phyloP scores from a whole-genome alignment of 2,888 invertebrate species.

The Plusia festucae region DNA sequence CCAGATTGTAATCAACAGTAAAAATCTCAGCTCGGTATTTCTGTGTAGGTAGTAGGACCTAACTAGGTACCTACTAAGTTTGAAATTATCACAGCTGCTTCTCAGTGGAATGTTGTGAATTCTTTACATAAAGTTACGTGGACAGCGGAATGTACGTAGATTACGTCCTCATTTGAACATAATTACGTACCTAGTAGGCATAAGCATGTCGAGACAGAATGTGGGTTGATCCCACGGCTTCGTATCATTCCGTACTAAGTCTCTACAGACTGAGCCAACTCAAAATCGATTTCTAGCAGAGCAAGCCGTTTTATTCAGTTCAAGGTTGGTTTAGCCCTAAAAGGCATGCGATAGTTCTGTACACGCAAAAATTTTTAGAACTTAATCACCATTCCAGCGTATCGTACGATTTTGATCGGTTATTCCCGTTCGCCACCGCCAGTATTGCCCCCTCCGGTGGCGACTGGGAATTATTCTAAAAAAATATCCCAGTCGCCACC shows the following conservation, averaged over 20 bases:
- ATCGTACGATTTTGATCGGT: conserved; percentile 17
- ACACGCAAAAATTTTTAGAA: conserved; percentile 39
- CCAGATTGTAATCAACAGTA: conserved; percentile 35
- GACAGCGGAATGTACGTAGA: conserved; percentile 29
- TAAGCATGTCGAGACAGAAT: conserved; percentile 29
- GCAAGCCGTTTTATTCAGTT: conserved; percentile 54
- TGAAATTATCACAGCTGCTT: conserved; percentile 4
- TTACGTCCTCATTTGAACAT: conserved; percentile 30
- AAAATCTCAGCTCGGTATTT: conserved; percentile 31
- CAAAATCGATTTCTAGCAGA: conserved; percentile 64
- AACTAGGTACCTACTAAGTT: no score
- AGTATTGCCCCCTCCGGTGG: no score
- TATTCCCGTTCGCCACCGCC: no score
- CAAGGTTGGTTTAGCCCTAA: conserved; percentile 59
- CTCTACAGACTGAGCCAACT: conserved; percentile 38
- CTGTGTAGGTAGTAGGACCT: neutral
- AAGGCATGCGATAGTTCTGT: conserved; percentile 42
- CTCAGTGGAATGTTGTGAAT: conserved; percentile 11
- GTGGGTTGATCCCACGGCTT: conserved; percentile 54
- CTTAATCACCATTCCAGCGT: conserved; percentile 26
- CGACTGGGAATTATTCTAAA: no score
- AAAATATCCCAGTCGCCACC: no score
- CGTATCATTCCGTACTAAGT: conserved; percentile 28
- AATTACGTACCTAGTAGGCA: conserved; percentile 6
- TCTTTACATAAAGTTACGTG: conserved; percentile 7